These are phyloP conservation scores for Drosophila mimetica DNA, from an alignment of 2,888 invertebrate genomes.

Conservation along the genomic window DNA sequence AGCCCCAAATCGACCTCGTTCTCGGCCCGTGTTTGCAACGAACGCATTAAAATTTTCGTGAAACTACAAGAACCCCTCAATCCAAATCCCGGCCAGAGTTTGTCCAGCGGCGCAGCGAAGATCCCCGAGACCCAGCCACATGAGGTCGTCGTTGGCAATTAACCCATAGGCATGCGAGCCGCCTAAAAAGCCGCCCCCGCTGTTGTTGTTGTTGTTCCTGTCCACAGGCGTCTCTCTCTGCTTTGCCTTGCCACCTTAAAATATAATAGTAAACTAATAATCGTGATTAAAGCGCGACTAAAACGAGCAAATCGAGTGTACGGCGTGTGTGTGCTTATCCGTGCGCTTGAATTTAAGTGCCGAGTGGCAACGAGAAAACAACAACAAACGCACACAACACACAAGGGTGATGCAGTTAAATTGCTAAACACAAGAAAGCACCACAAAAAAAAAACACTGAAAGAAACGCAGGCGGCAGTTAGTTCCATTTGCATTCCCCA, in stretches of 20 bases:
- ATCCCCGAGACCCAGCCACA: slow-evolving; percentile 19
- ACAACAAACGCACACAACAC: slow-evolving; percentile 1
- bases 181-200: slow-evolving; percentile 28
- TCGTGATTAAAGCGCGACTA: slow-evolving; percentile 11
- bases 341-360: slow-evolving; percentile 11
- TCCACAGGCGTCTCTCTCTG: slow-evolving; percentile 14
- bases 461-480: slow-evolving; percentile 14
- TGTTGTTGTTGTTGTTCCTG: slow-evolving; percentile 25
- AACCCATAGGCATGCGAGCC: slow-evolving; percentile 36
- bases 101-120: slow-evolving; percentile 6
- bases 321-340: slow-evolving; percentile 20
- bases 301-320: slow-evolving; percentile 2
- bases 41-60: slow-evolving; percentile 73
- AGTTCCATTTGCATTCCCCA: slow-evolving; percentile 13
- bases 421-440: slow-evolving; percentile 29
- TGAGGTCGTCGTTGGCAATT: slow-evolving; percentile 19
- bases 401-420: slow-evolving; percentile 50
- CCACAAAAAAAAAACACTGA: slow-evolving; percentile 20
- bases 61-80: slow-evolving; percentile 11
- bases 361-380: slow-evolving; percentile 10
- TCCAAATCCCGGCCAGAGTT: slow-evolving; percentile 16
- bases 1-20: slow-evolving; percentile 54
- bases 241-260: slow-evolving; percentile 13
- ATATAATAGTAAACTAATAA: slow-evolving; percentile 27
- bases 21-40: slow-evolving; percentile 74